Conservation (phyloP, 1,140 invertebrate species). For the Eubasilissa regina region DNA sequence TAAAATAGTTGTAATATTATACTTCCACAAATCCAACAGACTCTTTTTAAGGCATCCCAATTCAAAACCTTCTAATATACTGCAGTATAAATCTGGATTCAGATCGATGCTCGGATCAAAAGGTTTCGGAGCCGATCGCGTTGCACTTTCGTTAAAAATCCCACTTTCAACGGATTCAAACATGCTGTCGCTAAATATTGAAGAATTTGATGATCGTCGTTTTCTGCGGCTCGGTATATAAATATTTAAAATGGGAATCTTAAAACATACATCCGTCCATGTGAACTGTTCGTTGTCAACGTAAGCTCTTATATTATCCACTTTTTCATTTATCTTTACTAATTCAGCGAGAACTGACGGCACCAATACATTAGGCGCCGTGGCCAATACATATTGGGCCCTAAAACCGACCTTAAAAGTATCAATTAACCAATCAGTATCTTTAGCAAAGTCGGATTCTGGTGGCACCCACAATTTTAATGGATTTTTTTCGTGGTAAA, state of each 20-base stretch:
- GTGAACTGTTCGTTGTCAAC: constrained; percentile 65
- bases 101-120: constrained; percentile 74
- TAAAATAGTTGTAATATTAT: constrained; percentile 72
- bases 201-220: constrained; percentile 8
- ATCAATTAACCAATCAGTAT: constrained; percentile 82
- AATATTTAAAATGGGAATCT: constrained; percentile 68
- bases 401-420: constrained; percentile 78
- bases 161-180: constrained; percentile 50
- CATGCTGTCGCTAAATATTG: neutral
- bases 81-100: constrained; percentile 73
- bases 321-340: constrained; percentile 63
- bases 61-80: constrained; percentile 73
- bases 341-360: constrained; percentile 69
- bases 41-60: constrained; percentile 76
- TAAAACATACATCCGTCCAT: constrained; percentile 79
- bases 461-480: constrained; percentile 82
- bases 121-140: constrained; percentile 61
- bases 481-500: constrained; percentile 76
- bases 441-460: constrained; percentile 78
- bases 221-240: constrained; percentile 9
- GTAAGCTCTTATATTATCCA: constrained; percentile 64
- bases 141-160: constrained; percentile 60
- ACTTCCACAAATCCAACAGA: constrained; percentile 82
- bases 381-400: constrained; percentile 76
- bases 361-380: constrained; percentile 78